Evolutionary conservation across 2,888 invertebrate genomes (phyloP), one percentile per base, ranked within the genome.

Genomic region (Opisthograptis luteolata): DNA sequence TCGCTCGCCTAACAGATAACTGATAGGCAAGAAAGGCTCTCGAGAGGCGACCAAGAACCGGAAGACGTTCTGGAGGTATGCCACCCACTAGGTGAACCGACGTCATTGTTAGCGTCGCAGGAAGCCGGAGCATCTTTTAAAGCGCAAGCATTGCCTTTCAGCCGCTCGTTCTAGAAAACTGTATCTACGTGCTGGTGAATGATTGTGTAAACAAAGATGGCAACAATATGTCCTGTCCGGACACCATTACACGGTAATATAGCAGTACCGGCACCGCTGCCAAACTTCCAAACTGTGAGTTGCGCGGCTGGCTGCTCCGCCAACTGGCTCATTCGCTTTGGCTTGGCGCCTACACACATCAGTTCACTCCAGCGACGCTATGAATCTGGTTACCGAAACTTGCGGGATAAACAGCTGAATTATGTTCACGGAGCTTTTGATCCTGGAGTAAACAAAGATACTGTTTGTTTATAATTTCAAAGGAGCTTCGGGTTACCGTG

Each of bases 361-460:
- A n/a, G 10, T 32, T 32, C 39, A 17, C 37, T 46, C 31, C 14
- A 36, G 19, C 22, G 31, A n/a, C 36, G 4, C 19, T 30, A 24
- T 44, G 37, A 45, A 45, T 45, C n/a, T n/a, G n/a, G n/a, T n/a
- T n/a, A n/a, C n/a, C n/a, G n/a, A 30, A 17, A 35, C 10, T 44
- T 36, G 12, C 8, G 12, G 17, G 37, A 37, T 37, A 37, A 36
- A 32, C 27, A 34, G 14, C 14, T 13, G 27, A 39, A 32, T 40
- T 39, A 32, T 39, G 31, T 45, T 39, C 34, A 37, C 39, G 8
- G 6, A 22, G 35, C 32, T 22, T 22, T 19, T 31, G 31, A 24
- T 3, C 15, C 35, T n/a, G 22, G 13, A n/a, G 20, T 4, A 10
- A 19, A 25, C 42, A 44, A 34, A 20, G 10, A 34, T 8, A 19